Evolutionary conservation across 2,888 invertebrate species (phyloP), one percentile per base, ranked within the genome.

Genomic region (Steinernema carpocapsae): DNA sequence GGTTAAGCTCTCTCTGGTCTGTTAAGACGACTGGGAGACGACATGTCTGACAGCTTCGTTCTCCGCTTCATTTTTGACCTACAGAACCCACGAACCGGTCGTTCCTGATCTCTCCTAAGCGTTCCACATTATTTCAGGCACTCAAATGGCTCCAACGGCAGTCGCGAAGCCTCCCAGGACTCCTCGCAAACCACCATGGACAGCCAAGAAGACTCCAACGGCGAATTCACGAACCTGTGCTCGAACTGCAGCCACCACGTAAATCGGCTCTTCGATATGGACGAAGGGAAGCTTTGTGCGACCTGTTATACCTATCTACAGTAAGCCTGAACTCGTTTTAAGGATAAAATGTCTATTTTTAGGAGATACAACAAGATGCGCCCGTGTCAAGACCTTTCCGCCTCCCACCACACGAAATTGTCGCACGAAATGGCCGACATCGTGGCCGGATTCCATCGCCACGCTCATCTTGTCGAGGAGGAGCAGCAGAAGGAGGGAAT

Each of bases 221-320:
- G 29, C 29, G 64, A 64, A 22, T 37, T 10, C 37, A 7, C 19
- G 29, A 17, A 17, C 29, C 29, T 32, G 1, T 64, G 64, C 26
- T 32, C 64, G 32, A 64, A 64, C 19, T 64, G 64, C 26, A 26
- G 19, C 1, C 64, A 64, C 7, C 26, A 26, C 19, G 64, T 64
- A 2, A 64, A 32, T 29, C 24, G 17, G 3, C 29, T 17, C 17
- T 12, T 7, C 17, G 64, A 64, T 26, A 4, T 17, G 12, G 10
- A 26, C 22, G 12, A 26, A 17, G 64, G 37, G 26, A 29, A 64
- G n/a, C 64, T 64, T 2, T 64, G 64, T 17, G 32, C 64, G 12
- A 64, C 64, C 6, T 64, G 64, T 32, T 29, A 32, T n/a, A 17
- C 14, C 26, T 64, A 64, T 64, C 37, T 64, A 17, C 32, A 32